Evolutionary conservation across 1,140 invertebrate species (phyloP).

Genomic region (Drosophila miranda): DNA sequence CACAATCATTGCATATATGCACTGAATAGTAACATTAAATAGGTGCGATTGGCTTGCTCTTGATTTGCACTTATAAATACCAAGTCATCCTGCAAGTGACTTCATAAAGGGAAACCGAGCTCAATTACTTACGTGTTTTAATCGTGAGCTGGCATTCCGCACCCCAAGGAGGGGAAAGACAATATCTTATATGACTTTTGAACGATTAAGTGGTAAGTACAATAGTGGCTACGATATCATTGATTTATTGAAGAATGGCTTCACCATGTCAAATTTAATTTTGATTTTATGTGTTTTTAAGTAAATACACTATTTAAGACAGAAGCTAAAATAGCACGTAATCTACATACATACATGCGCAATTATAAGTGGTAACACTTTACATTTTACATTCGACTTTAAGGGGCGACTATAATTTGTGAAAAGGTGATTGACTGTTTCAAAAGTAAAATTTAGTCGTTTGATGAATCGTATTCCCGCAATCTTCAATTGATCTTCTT

Average conservation of each 20-base stretch:
- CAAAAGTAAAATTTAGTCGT: too few relatives aligned
- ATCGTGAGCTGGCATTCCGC: constrained; percentile 76
- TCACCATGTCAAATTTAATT: too few relatives aligned
- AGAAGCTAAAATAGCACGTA: too few relatives aligned
- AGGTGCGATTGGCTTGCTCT: constrained; percentile 12
- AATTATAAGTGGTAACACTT: neutral
- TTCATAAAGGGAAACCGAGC: constrained; percentile 25
- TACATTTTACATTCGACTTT: too few relatives aligned
- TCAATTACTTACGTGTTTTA: constrained; percentile 37
- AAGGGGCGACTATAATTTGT: too few relatives aligned
- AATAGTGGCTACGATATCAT: neutral
- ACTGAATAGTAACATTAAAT: too few relatives aligned
- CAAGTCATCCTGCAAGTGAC: constrained; percentile 30
- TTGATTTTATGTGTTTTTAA: neutral
- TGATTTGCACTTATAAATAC: constrained; percentile 18
- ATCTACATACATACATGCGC: neutral
- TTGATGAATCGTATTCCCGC: too few relatives aligned
- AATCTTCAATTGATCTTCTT: too few relatives aligned
- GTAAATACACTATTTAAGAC: too few relatives aligned
- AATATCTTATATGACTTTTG: constrained; percentile 83
- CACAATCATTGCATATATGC: too few relatives aligned
- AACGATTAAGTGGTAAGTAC: constrained; percentile 82
- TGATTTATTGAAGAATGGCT: neutral
- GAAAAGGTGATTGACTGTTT: too few relatives aligned
- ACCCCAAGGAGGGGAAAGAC: constrained; percentile 80